Percentiles rank a stretch among this genome's conserved stretches.
phyloP scores from a whole-genome alignment of 2,888 invertebrate genomes.

The Operophtera brumata region DNA sequence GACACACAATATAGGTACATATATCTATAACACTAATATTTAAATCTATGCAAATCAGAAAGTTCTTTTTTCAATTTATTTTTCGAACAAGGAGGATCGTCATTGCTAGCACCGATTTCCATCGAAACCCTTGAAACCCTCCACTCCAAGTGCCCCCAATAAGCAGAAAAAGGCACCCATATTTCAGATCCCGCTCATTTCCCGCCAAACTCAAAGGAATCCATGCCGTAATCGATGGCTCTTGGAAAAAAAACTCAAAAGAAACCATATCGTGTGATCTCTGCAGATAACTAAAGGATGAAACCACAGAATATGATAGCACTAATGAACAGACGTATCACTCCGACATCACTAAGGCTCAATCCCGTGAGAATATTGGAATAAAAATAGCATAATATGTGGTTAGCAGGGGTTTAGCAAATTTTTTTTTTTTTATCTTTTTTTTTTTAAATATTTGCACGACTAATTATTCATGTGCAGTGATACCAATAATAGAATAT shows the following conservation, averaged over 20 bases:
- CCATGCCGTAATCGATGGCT: constrained; percentile 48
- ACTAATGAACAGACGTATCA: neutral
- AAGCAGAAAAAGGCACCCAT: constrained; percentile 23
- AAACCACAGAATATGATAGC: constrained; percentile 4
- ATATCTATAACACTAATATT: too few species aligned
- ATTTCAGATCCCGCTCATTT: constrained; percentile 17
- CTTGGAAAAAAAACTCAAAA: constrained; percentile 56
- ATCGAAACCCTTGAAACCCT: constrained; percentile 7
- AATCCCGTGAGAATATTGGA: too few species aligned
- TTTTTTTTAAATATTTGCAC: too few species aligned
- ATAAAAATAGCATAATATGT: too few species aligned
- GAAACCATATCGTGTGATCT: constrained; percentile 64
- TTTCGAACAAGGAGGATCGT: neutral
- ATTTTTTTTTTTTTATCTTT: too few species aligned
- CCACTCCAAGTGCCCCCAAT: constrained; percentile 14
- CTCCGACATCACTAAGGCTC: neutral
- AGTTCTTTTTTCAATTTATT: neutral
- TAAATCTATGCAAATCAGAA: too few species aligned
- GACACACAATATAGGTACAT: too few species aligned
- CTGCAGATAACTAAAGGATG: constrained; percentile 62
- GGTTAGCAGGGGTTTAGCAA: too few species aligned
- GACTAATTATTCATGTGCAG: too few species aligned
- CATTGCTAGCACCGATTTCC: neutral
- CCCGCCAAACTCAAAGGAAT: constrained; percentile 31
- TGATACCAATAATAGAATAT: too few species aligned